Evolutionary conservation across 2,113 vertebrate species (phyloP).

Genomic region (human): GRCh38 chr12:50289001-50289500

Average conservation of each 20-base stretch:
- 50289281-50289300: background rate
- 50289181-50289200: background rate
- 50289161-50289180: slow-evolving; percentile 2
- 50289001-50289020: background rate
- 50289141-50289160: background rate
- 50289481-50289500: background rate
- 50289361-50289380: background rate
- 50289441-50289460: background rate
- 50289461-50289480: background rate
- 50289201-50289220: background rate
- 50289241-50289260: background rate
- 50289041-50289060: background rate
- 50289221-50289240: background rate
- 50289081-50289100: background rate
- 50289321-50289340: background rate
- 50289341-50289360: background rate
- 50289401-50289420: background rate
- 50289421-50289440: background rate
- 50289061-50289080: slow-evolving; percentile 7
- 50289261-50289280: background rate
- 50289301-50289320: background rate
- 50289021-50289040: background rate
- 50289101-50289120: background rate
- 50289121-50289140: background rate
- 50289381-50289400: background rate